Evolutionary conservation across 2,797 vertebrate species (phyloP), one percentile per base, ranked within the genome.

Genomic region (Buphagus erythrorhynchus): DNA sequence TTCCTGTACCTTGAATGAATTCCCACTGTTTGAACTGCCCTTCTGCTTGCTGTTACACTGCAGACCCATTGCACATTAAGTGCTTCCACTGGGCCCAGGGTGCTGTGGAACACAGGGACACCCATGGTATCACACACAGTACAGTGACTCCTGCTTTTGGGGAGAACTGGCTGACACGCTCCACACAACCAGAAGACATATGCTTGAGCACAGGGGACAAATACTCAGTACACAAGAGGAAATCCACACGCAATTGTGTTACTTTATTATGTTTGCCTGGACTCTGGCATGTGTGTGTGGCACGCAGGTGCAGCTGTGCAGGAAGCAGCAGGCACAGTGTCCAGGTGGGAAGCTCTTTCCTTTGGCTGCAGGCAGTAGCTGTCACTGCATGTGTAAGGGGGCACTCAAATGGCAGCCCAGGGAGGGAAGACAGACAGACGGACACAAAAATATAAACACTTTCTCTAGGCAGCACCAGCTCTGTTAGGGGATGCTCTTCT

Each of bases 251-350:
- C 18, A 67, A 0, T 1, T 36, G n/a, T 26, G 59, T 80, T 43
- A 61, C 17, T 95, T 97, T 95, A 89, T 96, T 97, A 6, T 3
- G 17, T 33, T 63, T 48, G 46, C 52, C 63, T 31, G 40, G 46
- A 5, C 69, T 67, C 24, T 16, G 57, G 71, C 0, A 10, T 67
- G 80, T 42, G n/a, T 42, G n/a, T 11, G 1, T 20, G 13, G 40
- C 51, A 49, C 5, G 24, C 2, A 2, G 48, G 54, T 11, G 29
- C 55, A 67, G 69, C 21, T 2, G 55, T 15, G 69, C 81, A 86
- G 61, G 14, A 78, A 83, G 89, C 4, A 69, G 67, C 38, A 35
- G 2, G 2, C 49, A 58, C 61, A 49, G 71, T 9, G 46, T 38
- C n/a, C 24, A 33, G 81, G 71, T 42, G 3, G 5, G 52, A 36